phyloP scores from a whole-genome alignment of 2,113 vertebrate genomes.

The Cygnus atratus region DNA sequence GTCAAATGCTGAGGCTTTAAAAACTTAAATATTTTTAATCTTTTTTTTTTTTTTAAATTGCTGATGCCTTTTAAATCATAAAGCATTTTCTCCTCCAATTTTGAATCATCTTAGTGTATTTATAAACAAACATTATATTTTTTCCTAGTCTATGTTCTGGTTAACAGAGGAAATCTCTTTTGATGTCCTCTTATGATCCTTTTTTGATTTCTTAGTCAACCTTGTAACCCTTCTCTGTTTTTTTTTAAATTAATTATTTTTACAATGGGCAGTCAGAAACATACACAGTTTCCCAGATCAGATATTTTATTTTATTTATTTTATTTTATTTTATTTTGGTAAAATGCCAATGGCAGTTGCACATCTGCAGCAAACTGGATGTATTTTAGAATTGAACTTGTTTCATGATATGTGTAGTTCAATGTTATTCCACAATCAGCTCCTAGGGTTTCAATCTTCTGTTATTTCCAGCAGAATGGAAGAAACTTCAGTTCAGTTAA shows the following conservation, averaged over 20 bases:
- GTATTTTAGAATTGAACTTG: neutral
- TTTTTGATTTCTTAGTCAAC: neutral
- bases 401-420: neutral
- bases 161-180: too few species aligned
- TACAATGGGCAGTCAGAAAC: neutral
- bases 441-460: neutral
- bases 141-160: too few species aligned
- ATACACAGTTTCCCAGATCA: too few species aligned
- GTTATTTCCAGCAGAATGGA: neutral
- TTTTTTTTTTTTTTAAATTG: neutral
- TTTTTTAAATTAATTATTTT: neutral
- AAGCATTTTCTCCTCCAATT: neutral
- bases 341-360: rapidly evolving
- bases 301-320: too few species aligned
- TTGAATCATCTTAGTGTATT: neutral
- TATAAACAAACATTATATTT: neutral
- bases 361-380: neutral
- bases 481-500: neutral
- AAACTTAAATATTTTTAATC: neutral
- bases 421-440: neutral
- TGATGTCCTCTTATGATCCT: neutral
- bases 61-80: neutral
- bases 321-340: neutral
- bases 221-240: neutral
- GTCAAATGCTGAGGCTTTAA: neutral